Conservation (phyloP, 1,140 invertebrate genomes). For the Pararge aegeria region DNA sequence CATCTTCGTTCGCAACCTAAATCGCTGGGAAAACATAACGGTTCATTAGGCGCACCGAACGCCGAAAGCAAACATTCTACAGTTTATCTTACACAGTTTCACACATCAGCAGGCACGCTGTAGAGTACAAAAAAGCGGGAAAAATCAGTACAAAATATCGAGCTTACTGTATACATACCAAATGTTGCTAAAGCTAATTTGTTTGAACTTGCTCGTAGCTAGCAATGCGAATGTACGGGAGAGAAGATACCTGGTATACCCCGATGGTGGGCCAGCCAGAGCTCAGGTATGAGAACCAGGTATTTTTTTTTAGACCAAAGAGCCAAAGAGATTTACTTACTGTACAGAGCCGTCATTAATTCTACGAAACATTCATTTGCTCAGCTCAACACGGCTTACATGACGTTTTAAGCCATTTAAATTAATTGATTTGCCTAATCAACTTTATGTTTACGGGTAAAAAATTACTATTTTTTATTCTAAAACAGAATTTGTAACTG, state of each 20-base stretch:
- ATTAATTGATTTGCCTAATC: no score
- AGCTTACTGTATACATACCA: background rate
- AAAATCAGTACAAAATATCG: conserved; percentile 9
- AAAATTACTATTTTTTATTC: no score
- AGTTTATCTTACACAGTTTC: conserved; percentile 64
- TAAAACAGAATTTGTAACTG: no score
- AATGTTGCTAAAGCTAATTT: conserved; percentile 52
- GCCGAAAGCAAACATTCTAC: conserved; percentile 61
- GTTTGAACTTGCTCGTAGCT: conserved; percentile 50
- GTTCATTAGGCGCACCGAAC: conserved; percentile 67
- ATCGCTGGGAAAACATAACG: conserved; percentile 72
- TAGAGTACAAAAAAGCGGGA: conserved; percentile 35
- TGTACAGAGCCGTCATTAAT: no score
- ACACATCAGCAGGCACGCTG: conserved; percentile 44
- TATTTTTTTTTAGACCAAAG: conserved; percentile 13
- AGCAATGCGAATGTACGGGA: conserved; percentile 45
- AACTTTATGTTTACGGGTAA: no score
- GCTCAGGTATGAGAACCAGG: conserved; percentile 62
- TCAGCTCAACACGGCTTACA: no score
- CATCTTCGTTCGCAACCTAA: conserved; percentile 33
- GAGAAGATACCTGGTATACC: conserved; percentile 71
- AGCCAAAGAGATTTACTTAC: background rate
- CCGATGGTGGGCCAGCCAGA: conserved; percentile 72
- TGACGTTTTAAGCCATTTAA: no score
- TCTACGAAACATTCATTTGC: no score